Evolutionary conservation across 2,797 vertebrate genomes (phyloP).

Genomic region (Gadopsis marmoratus): DNA sequence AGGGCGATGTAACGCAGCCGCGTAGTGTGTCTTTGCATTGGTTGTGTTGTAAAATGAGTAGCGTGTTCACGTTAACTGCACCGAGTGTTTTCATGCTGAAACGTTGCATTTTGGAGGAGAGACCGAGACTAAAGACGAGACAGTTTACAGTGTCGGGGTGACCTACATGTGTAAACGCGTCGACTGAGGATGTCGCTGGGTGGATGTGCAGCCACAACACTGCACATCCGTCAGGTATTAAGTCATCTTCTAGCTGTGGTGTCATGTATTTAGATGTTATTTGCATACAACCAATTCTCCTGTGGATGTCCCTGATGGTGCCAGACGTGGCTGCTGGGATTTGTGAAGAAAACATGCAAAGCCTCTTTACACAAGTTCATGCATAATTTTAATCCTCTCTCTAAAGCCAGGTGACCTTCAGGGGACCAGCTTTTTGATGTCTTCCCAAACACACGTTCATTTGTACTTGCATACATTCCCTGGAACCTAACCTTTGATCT

Average conservation of each 20-base stretch:
- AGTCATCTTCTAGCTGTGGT: neutral
- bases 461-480: too few species aligned
- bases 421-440: neutral
- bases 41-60: slow-evolving; percentile 1
- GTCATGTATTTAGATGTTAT: slow-evolving; percentile 27
- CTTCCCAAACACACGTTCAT: too few species aligned
- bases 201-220: slow-evolving; percentile 17
- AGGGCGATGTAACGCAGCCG: neutral
- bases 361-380: slow-evolving; percentile 3
- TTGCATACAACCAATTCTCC: slow-evolving; percentile 24
- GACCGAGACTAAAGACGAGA: neutral
- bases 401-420: neutral
- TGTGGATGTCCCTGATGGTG: slow-evolving; percentile 4
- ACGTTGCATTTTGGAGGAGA: neutral
- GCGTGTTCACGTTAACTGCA: neutral
- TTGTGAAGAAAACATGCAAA: slow-evolving; percentile 22
- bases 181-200: neutral
- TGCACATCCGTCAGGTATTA: neutral
- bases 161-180: slow-evolving; percentile 21
- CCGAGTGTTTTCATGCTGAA: neutral
- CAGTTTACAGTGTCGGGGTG: slow-evolving; percentile 15
- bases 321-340: slow-evolving; percentile 23
- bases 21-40: neutral
- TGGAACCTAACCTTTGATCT: too few species aligned
- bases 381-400: neutral